Evolutionary conservation across 2,113 vertebrate genomes (phyloP).

Genomic region (Cololabis saira): DNA sequence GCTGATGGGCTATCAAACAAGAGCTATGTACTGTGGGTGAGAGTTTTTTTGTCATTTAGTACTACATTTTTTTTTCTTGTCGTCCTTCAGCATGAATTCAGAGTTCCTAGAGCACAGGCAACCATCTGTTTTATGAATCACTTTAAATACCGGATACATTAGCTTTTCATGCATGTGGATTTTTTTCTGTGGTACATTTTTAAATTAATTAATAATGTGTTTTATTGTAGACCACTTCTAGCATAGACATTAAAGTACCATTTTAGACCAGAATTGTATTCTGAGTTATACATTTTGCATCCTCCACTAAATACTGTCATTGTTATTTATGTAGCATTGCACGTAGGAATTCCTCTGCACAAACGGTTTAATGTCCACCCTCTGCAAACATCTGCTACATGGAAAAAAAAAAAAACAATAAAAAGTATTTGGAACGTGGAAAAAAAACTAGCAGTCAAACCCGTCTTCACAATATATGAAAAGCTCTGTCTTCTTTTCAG

Average conservation of each 20-base stretch:
- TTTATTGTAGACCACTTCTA: slow-evolving; percentile 23
- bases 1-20: background rate
- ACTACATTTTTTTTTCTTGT: slow-evolving; percentile 36
- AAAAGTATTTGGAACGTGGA: slow-evolving; percentile 2
- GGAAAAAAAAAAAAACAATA: slow-evolving; percentile 14
- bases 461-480: slow-evolving; percentile 22
- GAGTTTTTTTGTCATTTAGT: slow-evolving; percentile 39
- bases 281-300: slow-evolving; percentile 14
- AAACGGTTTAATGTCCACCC: slow-evolving; percentile 16
- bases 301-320: background rate
- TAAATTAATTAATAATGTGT: slow-evolving; percentile 72
- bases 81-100: slow-evolving; percentile 54
- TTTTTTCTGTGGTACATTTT: slow-evolving; percentile 71
- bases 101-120: slow-evolving; percentile 46
- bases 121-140: slow-evolving; percentile 82
- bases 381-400: slow-evolving; percentile 35
- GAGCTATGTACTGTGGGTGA: slow-evolving; percentile 5
- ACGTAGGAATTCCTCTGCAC: slow-evolving; percentile 24
- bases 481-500: slow-evolving; percentile 32
- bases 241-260: background rate
- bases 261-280: background rate
- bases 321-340: slow-evolving; percentile 31
- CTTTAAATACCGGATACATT: slow-evolving; percentile 76
- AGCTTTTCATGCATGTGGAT: slow-evolving; percentile 73
- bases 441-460: slow-evolving; percentile 17